A percentile compares a stretch with the other conserved stretches of the same genome.
Conservation (phyloP, 2,888 invertebrate species). For the Tetranychus piercei region DNA sequence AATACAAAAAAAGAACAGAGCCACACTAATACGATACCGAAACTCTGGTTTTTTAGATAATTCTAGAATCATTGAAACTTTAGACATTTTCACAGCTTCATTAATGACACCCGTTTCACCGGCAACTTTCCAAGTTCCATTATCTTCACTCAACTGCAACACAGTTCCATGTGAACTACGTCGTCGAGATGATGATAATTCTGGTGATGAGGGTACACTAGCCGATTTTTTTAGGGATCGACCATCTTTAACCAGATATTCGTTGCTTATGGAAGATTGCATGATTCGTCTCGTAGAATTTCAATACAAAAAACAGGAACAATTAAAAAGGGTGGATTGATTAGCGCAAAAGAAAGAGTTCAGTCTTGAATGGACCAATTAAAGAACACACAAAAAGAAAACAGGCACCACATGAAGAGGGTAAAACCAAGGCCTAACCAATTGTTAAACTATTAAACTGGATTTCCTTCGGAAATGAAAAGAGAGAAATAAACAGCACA, state of each 20-base stretch:
- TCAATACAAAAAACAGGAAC: not conserved
- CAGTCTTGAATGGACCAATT: not conserved
- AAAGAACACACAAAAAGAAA: not conserved
- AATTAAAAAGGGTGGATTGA: not conserved
- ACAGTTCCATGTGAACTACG: not conserved
- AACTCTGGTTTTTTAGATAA: constrained; percentile 22
- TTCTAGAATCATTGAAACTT: not conserved
- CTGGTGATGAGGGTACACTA: not conserved
- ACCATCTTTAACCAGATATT: not conserved
- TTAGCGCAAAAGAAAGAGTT: not conserved
- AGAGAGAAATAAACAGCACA: not conserved
- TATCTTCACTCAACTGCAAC: constrained; percentile 1
- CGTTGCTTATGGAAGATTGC: not conserved
- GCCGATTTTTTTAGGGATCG: not conserved
- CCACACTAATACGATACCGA: constrained; percentile 24
- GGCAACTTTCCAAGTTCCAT: not conserved
- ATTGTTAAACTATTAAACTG: not conserved
- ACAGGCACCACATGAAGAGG: not conserved
- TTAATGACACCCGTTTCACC: not conserved
- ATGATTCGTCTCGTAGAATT: not conserved
- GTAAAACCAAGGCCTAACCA: not conserved
- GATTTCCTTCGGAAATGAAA: not conserved
- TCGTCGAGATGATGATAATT: not conserved
- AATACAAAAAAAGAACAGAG: constrained; percentile 24
- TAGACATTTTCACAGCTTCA: not conserved